Evolutionary conservation across 2,888 invertebrate species (phyloP), one percentile per base, ranked within the genome.

Genomic region (Drosophila mettleri): DNA sequence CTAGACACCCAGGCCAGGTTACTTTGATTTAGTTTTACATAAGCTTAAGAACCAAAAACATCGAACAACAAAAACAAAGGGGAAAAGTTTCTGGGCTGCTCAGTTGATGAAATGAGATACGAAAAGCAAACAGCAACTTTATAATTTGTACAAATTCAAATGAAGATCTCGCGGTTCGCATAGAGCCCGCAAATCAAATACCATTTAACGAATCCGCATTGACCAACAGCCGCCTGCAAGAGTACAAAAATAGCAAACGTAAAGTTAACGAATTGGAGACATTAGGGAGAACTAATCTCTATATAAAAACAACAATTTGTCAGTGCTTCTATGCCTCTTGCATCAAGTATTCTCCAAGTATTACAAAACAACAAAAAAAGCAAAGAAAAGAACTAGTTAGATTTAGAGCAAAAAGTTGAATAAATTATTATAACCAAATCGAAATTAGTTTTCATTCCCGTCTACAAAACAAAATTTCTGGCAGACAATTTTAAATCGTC

Each of bases 101-200:
- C 24, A 51, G 36, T 29, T 64, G 16, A 34, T 14, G 22, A 31
- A 31, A 29, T 18, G 12, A 20, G 22, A 20, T 22, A 2, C 8
- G 18, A 34, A 3, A 34, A 10, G 16, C 14, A 43, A 22, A 18
- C 29, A 41, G 27, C 38, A 43, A 63, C 43, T 64, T 53, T 33
- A 33, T 61, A 27, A 29, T 46, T 8, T 36, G 63, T 63, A 62
- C 63, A 64, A 64, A 63, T 31, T 24, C 43, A 16, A 27, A 45
- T 18, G 34, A 52, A 59, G 67, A 67, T 67, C 67, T 67, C 67
- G 67, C 59, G 59, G 59, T 49, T 39, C 31, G 53, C 29, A 39
- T 27, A 1, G 36, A 61, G 14, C 22, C 24, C 12, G 36, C 27
- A 66, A 49, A 29, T 43, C 22, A 33, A 54, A 36, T 36, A 46